phyloP scores from a whole-genome alignment of 2,113 vertebrate species.

The Rhinogobius similis region DNA sequence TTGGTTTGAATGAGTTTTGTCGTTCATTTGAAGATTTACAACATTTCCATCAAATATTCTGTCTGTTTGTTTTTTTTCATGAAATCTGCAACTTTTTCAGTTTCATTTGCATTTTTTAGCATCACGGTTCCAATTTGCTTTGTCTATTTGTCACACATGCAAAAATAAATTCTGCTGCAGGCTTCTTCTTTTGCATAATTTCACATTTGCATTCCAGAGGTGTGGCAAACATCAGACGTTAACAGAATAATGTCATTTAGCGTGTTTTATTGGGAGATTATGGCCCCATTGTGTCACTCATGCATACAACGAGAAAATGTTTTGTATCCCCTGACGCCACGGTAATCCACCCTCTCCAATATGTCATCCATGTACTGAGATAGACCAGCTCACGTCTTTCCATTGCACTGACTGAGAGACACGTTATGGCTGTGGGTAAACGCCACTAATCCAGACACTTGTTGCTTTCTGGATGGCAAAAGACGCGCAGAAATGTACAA shows the following conservation, averaged over 20 bases:
- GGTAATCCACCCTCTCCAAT: slow-evolving; percentile 54
- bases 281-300: slow-evolving; percentile 52
- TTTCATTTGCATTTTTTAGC: neutral
- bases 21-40: no score
- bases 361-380: slow-evolving; percentile 49
- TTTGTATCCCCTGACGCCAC: slow-evolving; percentile 43
- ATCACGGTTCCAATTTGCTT: neutral
- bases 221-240: slow-evolving; percentile 24
- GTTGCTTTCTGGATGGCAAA: slow-evolving; percentile 6
- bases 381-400: slow-evolving; percentile 36
- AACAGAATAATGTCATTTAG: slow-evolving; percentile 23
- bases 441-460: slow-evolving; percentile 26
- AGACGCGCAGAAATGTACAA: neutral
- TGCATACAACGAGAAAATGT: slow-evolving; percentile 51
- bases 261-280: slow-evolving; percentile 36
- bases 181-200: slow-evolving; percentile 30
- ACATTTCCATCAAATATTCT: no score
- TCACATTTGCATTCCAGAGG: slow-evolving; percentile 26
- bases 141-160: slow-evolving; percentile 41
- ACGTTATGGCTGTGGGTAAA: slow-evolving; percentile 20
- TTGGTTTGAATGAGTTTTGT: neutral
- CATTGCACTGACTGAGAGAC: slow-evolving; percentile 38
- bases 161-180: slow-evolving; percentile 25
- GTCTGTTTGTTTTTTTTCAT: neutral
- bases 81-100: neutral